Evolutionary conservation across 2,888 invertebrate species (phyloP).

Genomic region (Lasioglossum morio): DNA sequence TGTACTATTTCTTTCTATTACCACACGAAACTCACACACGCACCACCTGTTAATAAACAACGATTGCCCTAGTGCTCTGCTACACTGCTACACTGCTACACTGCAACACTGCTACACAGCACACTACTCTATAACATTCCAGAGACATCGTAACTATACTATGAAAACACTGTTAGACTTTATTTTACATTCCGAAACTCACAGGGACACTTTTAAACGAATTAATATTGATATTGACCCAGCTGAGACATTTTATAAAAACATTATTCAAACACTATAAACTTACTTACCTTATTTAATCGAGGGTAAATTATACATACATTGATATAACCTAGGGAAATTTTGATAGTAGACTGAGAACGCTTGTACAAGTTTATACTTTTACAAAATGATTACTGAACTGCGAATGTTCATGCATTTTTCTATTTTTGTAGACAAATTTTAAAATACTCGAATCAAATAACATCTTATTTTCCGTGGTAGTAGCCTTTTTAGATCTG

Average conservation of each 20-base stretch:
- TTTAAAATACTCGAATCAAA: no score
- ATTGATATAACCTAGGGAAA: not conserved
- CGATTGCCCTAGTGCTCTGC: slow-evolving; percentile 54
- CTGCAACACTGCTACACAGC: slow-evolving; percentile 30
- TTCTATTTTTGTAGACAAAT: no score
- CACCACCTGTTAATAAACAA: slow-evolving; percentile 55
- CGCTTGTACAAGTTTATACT: not conserved
- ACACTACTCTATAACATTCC: slow-evolving; percentile 55
- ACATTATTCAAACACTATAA: not conserved
- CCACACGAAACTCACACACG: slow-evolving; percentile 52
- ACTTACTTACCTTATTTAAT: not conserved
- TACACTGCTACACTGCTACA: slow-evolving; percentile 45
- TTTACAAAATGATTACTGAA: not conserved
- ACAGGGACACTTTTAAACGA: not conserved
- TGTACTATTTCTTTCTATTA: slow-evolving; percentile 49
- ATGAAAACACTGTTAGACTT: slow-evolving; percentile 7
- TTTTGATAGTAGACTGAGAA: not conserved
- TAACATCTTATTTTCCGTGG: no score
- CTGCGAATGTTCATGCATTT: no score
- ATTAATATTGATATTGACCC: not conserved
- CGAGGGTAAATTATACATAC: not conserved
- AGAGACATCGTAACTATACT: slow-evolving; percentile 55
- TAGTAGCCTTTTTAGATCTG: no score
- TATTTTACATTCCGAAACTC: not conserved
- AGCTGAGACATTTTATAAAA: not conserved